Evolutionary conservation across 2,797 vertebrate genomes (phyloP).

Genomic region (Otolemur crassicaudatus): DNA sequence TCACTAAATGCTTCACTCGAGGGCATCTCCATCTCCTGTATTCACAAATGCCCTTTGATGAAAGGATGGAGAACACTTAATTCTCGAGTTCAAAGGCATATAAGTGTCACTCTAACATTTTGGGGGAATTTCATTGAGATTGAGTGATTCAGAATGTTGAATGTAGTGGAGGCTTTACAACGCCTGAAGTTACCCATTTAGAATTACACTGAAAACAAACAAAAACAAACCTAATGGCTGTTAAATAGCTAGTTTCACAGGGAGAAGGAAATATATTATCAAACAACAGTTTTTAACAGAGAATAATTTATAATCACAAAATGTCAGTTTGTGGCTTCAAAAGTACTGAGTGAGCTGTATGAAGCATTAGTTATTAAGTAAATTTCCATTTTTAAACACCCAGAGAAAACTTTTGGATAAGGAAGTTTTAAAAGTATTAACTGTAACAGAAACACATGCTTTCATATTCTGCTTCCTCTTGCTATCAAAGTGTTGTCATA

Average conservation of each 20-base stretch:
- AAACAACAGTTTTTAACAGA: constrained; percentile 64
- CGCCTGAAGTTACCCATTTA: constrained; percentile 63
- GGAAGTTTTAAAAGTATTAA: constrained; percentile 27
- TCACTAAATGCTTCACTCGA: not conserved
- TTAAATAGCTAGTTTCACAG: constrained; percentile 72
- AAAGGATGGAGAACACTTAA: constrained; percentile 19
- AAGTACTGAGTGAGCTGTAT: constrained; percentile 50
- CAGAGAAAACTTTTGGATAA: constrained; percentile 30
- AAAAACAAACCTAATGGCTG: constrained; percentile 69
- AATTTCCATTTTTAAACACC: constrained; percentile 50
- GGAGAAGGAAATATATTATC: constrained; percentile 66
- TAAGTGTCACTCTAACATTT: constrained; percentile 46
- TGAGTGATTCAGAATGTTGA: constrained; percentile 50
- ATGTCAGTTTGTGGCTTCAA: constrained; percentile 37
- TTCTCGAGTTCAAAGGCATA: constrained; percentile 25
- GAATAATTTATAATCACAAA: constrained; percentile 67
- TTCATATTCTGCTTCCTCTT: constrained; percentile 18
- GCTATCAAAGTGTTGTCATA: not conserved
- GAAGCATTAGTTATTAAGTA: constrained; percentile 59
- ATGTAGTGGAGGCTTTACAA: not conserved
- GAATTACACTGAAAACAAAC: constrained; percentile 71
- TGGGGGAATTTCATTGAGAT: constrained; percentile 9
- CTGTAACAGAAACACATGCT: constrained; percentile 33
- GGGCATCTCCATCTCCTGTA: not conserved
- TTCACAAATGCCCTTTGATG: constrained; percentile 4